These are phyloP conservation scores for Hippotragus niger DNA, from an alignment of 2,113 vertebrate genomes.

Conservation along the genomic window DNA sequence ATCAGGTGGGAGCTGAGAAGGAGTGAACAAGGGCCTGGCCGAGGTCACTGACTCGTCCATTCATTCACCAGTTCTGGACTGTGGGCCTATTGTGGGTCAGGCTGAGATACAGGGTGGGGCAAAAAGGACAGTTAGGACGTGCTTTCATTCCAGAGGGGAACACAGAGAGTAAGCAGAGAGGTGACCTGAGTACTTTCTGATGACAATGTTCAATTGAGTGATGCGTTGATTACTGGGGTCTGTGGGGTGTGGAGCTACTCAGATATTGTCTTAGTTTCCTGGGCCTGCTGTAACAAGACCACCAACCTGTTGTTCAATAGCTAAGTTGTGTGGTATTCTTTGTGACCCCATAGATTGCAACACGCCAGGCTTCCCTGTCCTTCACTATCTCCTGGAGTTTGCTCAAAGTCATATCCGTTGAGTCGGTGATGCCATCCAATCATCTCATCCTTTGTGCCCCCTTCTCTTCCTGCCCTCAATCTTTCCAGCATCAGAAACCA, in stretches of 20 bases:
- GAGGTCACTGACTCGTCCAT: neutral
- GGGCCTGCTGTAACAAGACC: rapidly evolving
- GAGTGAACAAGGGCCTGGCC: neutral
- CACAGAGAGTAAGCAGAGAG: too few relatives aligned
- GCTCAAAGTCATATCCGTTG: neutral
- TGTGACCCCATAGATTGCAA: neutral
- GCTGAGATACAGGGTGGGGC: neutral
- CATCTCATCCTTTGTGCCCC: neutral
- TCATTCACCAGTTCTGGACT: rapidly evolving
- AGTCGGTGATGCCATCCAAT: neutral
- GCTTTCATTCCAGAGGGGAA: neutral
- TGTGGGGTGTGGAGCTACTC: rapidly evolving
- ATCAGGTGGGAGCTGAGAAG: neutral
- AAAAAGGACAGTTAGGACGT: too few relatives aligned
- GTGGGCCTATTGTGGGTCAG: neutral
- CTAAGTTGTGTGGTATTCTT: neutral
- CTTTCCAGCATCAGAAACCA: neutral
- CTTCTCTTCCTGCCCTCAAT: neutral
- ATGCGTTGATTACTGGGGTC: rapidly evolving
- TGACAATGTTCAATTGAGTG: neutral
- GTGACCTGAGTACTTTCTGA: neutral
- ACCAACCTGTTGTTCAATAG: neutral
- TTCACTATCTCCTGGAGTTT: neutral
- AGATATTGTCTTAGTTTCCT: rapidly evolving
- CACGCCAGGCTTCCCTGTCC: neutral